Conservation (phyloP, 2,113 vertebrate genomes). For the Carassius auratus region DNA sequence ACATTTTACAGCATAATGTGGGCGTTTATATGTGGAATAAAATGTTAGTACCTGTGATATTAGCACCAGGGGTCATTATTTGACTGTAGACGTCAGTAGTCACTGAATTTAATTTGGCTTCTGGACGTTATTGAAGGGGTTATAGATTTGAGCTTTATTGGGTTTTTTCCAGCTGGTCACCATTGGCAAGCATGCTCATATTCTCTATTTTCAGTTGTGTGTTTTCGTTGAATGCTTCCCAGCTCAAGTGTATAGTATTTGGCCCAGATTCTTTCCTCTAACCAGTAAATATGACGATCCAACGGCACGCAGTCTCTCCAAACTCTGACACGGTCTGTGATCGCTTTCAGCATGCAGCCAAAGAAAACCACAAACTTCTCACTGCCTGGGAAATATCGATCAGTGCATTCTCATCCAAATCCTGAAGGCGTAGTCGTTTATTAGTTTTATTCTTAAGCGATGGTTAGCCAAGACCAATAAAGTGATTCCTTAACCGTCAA, state of each 20-base stretch:
- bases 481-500: slow-evolving; percentile 50
- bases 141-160: slow-evolving; percentile 39
- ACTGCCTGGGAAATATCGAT: slow-evolving; percentile 59
- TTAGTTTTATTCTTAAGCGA: slow-evolving; percentile 50
- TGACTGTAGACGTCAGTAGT: background rate
- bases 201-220: slow-evolving; percentile 50
- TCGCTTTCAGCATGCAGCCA: slow-evolving; percentile 56
- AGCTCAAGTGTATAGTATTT: slow-evolving; percentile 51
- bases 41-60: slow-evolving; percentile 27
- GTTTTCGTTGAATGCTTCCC: slow-evolving; percentile 56
- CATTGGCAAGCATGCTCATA: slow-evolving; percentile 39
- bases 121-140: slow-evolving; percentile 32
- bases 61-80: slow-evolving; percentile 29
- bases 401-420: slow-evolving; percentile 48
- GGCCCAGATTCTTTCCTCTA: slow-evolving; percentile 48
- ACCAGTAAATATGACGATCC: slow-evolving; percentile 48
- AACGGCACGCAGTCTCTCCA: slow-evolving; percentile 44
- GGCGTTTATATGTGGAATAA: slow-evolving; percentile 32
- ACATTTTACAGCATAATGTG: slow-evolving; percentile 2
- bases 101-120: background rate
- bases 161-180: slow-evolving; percentile 31
- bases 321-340: slow-evolving; percentile 55
- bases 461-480: slow-evolving; percentile 52
- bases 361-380: slow-evolving; percentile 54
- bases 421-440: slow-evolving; percentile 41